Evolutionary conservation across 2,888 invertebrate species (phyloP).

Genomic region (Pandemis corylana): DNA sequence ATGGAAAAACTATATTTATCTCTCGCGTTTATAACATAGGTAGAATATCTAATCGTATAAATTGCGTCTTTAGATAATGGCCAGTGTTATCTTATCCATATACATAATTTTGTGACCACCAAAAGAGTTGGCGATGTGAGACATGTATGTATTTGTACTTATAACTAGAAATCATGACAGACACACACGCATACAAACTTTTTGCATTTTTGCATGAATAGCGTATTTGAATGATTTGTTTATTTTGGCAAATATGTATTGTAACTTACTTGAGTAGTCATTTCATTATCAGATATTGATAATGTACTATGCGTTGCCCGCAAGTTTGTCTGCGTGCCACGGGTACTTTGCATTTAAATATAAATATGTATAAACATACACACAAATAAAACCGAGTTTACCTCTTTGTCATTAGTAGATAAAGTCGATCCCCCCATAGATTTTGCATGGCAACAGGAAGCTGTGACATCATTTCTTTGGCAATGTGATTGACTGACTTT

Average conservation of each 20-base stretch:
- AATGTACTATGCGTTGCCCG: too few species aligned
- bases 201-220: neutral
- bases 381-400: too few species aligned
- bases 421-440: too few species aligned
- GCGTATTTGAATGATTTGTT: neutral
- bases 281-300: too few species aligned
- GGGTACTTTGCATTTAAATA: too few species aligned
- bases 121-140: constrained; percentile 1
- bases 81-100: constrained; percentile 13
- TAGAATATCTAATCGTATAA: constrained; percentile 25
- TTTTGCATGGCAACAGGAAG: too few species aligned
- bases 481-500: too few species aligned
- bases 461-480: too few species aligned
- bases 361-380: too few species aligned
- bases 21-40: neutral
- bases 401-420: too few species aligned
- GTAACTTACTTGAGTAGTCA: neutral
- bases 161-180: neutral
- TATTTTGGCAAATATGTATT: neutral
- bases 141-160: neutral
- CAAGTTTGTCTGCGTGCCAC: too few species aligned
- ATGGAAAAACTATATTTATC: neutral
- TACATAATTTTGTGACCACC: constrained; percentile 14
- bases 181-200: neutral
- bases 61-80: constrained; percentile 22